Evolutionary conservation across 2,113 vertebrate genomes (phyloP), one percentile per base, ranked within the genome.

Genomic region (Neogobius melanostomus): DNA sequence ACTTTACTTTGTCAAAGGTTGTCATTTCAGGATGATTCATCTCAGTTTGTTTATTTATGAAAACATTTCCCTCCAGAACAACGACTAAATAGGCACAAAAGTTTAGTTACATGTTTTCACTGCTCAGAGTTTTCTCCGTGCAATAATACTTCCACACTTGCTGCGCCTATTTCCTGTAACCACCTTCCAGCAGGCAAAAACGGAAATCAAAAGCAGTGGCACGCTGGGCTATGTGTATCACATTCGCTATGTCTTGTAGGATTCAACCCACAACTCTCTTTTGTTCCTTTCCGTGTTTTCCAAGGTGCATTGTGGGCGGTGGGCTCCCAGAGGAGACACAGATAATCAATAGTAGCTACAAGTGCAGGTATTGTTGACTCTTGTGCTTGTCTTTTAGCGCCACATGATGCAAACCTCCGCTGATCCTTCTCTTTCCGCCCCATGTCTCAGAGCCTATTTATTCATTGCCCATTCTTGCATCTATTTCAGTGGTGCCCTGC

Each of bases 271-370:
- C 15, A 4, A 56, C 69, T 75, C 64, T 52, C 44, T 64, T 69
- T 77, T 64, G 54, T 69, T 72, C 53, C 6, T 65, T 66, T 28
- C 14, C 62, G 12, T 16, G 12, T 56, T 70, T 42, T 53, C 53
- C 14, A 5, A 74, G 71, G 66, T 79, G 61, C 74, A 75, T 59
- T 45, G 36, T 43, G 64, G 51, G 64, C 73, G 75, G 36, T 45
- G 69, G 8, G 49, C 52, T 79, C 56, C 68, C 70, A 14, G 72
- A 64, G 66, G 68, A 79, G 51, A 70, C 66, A 36, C 60, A 52
- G 21, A 54, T 74, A 86, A 89, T 89, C 84, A 76, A 82, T 89
- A 82, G 16, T 28, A 46, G 77, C 71, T 73, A 77, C 67, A 82
- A 75, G 74, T 70, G 66, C 62, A 28, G 46, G 67, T 64, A 61